These are phyloP conservation scores for Thinocorus orbignyianus DNA, from an alignment of 2,113 vertebrate species.

Conservation along the genomic window DNA sequence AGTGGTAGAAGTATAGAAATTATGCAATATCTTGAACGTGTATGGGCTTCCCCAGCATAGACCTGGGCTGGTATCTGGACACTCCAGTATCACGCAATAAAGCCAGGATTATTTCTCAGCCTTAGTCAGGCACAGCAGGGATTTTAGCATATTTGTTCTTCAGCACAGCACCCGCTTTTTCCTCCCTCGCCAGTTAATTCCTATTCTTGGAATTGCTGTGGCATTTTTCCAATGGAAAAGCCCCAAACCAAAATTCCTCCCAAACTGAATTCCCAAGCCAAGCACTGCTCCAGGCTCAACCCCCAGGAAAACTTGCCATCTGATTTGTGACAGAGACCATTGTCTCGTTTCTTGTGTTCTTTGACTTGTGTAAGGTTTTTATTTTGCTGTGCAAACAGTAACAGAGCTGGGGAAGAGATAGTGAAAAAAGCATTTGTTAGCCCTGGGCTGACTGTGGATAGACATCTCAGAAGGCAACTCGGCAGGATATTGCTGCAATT, in stretches of 20 bases:
- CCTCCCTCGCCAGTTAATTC: neutral
- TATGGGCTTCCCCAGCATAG: neutral
- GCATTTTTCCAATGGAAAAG: neutral
- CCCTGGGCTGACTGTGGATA: neutral
- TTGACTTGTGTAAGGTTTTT: neutral
- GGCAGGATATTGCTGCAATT: neutral
- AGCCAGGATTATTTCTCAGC: neutral
- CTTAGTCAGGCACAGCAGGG: neutral
- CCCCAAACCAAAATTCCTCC: neutral
- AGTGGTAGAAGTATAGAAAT: neutral
- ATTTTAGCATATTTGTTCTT: neutral
- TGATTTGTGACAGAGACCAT: neutral
- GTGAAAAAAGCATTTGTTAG: neutral
- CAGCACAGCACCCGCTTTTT: neutral
- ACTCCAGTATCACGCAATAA: neutral
- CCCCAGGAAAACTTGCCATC: neutral
- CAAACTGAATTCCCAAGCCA: neutral
- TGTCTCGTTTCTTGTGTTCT: neutral
- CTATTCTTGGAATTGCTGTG: neutral
- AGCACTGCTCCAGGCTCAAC: neutral
- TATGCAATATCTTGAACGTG: neutral
- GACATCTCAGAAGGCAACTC: neutral
- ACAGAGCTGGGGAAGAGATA: neutral
- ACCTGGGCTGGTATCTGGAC: neutral
- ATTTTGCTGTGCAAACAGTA: neutral